A percentile compares a stretch with the other conserved stretches of the same genome.
Evolutionary conservation across 2,888 invertebrate species (phyloP).

Genomic region (Phlogophora meticulosa): DNA sequence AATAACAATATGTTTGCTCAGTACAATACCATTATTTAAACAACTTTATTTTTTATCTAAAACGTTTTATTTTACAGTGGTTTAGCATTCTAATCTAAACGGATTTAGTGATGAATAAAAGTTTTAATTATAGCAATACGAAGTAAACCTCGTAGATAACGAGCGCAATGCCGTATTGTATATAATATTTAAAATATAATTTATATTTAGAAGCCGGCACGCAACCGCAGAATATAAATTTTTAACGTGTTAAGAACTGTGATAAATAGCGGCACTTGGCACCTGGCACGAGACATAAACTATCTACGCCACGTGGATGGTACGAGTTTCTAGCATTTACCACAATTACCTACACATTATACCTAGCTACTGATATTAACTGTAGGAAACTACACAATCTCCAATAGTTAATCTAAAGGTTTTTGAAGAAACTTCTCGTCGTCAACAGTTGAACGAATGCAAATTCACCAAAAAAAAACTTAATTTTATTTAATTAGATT

Average conservation of each 20-base stretch:
- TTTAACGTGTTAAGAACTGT: conserved; percentile 62
- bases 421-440: too few species aligned
- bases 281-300: conserved; percentile 57
- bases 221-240: conserved; percentile 50
- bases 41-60: background rate
- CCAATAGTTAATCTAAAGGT: too few species aligned
- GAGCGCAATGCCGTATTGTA: background rate
- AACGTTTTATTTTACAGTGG: background rate
- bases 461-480: too few species aligned
- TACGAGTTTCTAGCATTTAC: conserved; percentile 45
- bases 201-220: conserved; percentile 33
- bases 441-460: too few species aligned
- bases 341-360: conserved; percentile 32
- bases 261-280: conserved; percentile 60
- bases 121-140: background rate
- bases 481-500: too few species aligned
- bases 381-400: background rate
- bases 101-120: background rate
- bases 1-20: too few species aligned
- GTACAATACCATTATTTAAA: background rate
- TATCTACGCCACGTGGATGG: conserved; percentile 55
- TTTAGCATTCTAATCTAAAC: background rate
- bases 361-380: background rate
- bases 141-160: background rate
- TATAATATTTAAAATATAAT: conserved; percentile 37